Evolutionary conservation across 2,113 vertebrate genomes (phyloP), one percentile per base, ranked within the genome.

Genomic region (Melanostigma gelatinosum): DNA sequence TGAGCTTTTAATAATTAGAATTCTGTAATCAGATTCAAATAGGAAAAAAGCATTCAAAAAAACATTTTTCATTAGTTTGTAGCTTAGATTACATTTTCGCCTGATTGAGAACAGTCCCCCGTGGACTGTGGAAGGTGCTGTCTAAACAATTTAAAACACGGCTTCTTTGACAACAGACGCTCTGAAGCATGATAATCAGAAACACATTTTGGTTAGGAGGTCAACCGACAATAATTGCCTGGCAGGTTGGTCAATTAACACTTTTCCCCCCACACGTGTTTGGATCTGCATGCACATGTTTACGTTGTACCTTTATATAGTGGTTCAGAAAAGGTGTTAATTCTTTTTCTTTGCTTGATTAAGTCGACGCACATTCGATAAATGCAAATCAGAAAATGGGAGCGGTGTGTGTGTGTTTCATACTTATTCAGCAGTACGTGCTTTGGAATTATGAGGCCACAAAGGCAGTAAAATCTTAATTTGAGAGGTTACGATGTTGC

Each of bases 191-290:
- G 84, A 85, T 88, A 89, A 93, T 92, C 85, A 85, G 79, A 92
- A 88, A 91, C 89, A 87, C 80, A 89, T 92, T 90, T 92, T 86
- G 88, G 91, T 91, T 91, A 89, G 90, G 90, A 92, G 91, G 92
- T 93, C 91, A 92, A 88, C 85, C 82, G 63, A 85, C 85, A 92
- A 85, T 90, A 93, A 93, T 94, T 86, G 82, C 77, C 83, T 88
- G 70, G 89, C 92, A 90, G 90, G 88, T 88, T 91, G 76, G 60
- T 90, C 92, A 92, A 92, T 94, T 91, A 93, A 90, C 89, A 90
- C 91, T 61, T 70, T 62, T 57, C 76, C 68, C 68, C 58, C 74
- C 76, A 46, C 72, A 85, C 29, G 55, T 84, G 81, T 88, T 85
- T 61, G 61, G 79, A 88, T 91, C 85, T 85, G 89, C 55, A 87